These are phyloP conservation scores for Rhea pennata DNA, from an alignment of 2,113 vertebrate species.

Conservation along the genomic window DNA sequence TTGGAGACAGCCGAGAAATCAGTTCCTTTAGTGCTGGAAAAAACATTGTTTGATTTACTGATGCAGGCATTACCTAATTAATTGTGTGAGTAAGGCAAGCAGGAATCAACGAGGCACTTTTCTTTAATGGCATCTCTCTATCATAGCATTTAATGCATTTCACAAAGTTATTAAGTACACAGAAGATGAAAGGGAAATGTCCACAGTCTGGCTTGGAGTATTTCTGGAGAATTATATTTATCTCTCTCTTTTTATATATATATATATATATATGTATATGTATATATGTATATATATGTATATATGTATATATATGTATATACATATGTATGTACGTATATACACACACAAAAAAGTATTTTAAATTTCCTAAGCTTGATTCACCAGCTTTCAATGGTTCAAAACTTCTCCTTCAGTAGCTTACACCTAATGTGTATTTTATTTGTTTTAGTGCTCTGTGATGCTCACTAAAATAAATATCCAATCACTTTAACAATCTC, in stretches of 20 bases:
- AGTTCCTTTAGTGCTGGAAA: neutral
- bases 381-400: neutral
- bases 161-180: conserved; percentile 50
- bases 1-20: neutral
- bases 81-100: neutral
- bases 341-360: conserved; percentile 21
- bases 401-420: conserved; percentile 27
- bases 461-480: conserved; percentile 12
- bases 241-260: too few species aligned
- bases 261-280: neutral
- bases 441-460: conserved; percentile 49
- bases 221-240: neutral
- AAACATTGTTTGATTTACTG: conserved; percentile 31
- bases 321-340: neutral
- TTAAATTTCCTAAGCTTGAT: conserved; percentile 37
- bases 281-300: too few species aligned
- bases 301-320: too few species aligned
- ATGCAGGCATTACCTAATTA: conserved; percentile 26
- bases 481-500: conserved; percentile 53
- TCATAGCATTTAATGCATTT: conserved; percentile 15
- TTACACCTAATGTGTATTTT: conserved; percentile 42
- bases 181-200: conserved; percentile 49
- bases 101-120: conserved; percentile 18
- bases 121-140: conserved; percentile 62
- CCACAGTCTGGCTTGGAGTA: conserved; percentile 33